phyloP scores from a whole-genome alignment of 2,888 invertebrate species.

The Nymphalis urticae region DNA sequence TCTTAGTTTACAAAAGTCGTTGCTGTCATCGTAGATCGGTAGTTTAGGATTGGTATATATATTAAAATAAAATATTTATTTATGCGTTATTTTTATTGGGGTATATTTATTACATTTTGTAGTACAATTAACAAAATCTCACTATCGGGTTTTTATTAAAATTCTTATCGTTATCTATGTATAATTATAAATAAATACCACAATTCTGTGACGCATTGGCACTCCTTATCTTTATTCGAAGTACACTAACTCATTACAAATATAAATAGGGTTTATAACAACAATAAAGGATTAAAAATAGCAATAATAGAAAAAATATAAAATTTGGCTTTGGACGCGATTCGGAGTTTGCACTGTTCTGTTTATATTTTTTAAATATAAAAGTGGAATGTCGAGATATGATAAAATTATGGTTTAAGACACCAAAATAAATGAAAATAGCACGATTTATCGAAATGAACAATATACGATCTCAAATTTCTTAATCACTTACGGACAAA shows the following conservation, averaged over 20 bases:
- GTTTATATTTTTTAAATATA: constrained; percentile 36
- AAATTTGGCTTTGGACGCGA: constrained; percentile 53
- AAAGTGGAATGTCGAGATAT: constrained; percentile 14
- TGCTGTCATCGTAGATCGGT: constrained; percentile 14
- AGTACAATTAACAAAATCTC: constrained; percentile 51
- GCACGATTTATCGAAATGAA: constrained; percentile 7
- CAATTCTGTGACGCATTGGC: constrained; percentile 67
- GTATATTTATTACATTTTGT: constrained; percentile 40
- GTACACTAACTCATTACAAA: constrained; percentile 27
- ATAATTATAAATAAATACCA: constrained; percentile 67
- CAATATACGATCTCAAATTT: neutral
- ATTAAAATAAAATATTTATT: constrained; percentile 29
- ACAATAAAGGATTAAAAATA: constrained; percentile 32
- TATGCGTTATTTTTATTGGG: constrained; percentile 37
- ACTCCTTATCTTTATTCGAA: constrained; percentile 50
- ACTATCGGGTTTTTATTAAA: constrained; percentile 73
- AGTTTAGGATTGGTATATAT: constrained; percentile 19
- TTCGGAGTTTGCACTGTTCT: constrained; percentile 49
- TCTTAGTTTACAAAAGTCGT: neutral
- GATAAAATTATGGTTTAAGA: neutral
- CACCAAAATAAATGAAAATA: constrained; percentile 14
- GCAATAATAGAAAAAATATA: constrained; percentile 44
- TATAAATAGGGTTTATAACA: constrained; percentile 27
- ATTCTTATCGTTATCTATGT: constrained; percentile 59
- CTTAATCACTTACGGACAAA: constrained; percentile 1